Conservation (phyloP, 1,140 invertebrate species). For the Trichoplusia ni region DNA sequence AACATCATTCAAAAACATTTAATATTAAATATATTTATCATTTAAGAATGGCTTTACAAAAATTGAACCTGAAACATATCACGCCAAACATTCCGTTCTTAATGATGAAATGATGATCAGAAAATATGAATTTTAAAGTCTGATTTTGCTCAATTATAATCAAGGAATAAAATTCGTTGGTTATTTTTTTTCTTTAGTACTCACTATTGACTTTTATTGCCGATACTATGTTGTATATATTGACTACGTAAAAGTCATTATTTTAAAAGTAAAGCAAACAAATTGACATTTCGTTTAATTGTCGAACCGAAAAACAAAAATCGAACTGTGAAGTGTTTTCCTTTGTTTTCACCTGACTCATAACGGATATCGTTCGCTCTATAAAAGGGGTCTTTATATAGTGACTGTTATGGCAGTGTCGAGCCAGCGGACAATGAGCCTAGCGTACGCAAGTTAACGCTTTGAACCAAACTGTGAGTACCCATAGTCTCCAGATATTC, state of each 20-base stretch:
- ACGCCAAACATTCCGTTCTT: conserved; percentile 12
- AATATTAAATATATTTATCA: too few species aligned
- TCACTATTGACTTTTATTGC: too few species aligned
- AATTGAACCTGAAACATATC: conserved; percentile 3
- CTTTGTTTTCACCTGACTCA: not conserved
- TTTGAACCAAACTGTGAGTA: conserved; percentile 37
- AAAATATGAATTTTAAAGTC: conserved; percentile 13
- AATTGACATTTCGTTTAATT: too few species aligned
- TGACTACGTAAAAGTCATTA: too few species aligned
- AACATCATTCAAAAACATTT: conserved; percentile 28
- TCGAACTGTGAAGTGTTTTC: not conserved
- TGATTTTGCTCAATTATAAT: not conserved
- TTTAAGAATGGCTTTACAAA: conserved; percentile 7
- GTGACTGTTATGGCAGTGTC: not conserved
- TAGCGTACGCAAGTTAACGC: conserved; percentile 31
- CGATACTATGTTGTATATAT: too few species aligned
- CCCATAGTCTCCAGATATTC: conserved; percentile 57
- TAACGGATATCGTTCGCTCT: conserved; percentile 1
- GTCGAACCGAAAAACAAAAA: too few species aligned
- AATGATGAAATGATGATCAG: conserved; percentile 9
- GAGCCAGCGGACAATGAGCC: conserved; percentile 15
- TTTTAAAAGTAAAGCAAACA: too few species aligned
- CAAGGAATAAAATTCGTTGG: not conserved
- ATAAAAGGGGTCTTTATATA: not conserved
- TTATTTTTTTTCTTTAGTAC: too few species aligned